Percentiles rank a stretch among this genome's conserved stretches.
Evolutionary conservation across 2,113 vertebrate genomes (phyloP).

Genomic region (Cavia aperea): DNA sequence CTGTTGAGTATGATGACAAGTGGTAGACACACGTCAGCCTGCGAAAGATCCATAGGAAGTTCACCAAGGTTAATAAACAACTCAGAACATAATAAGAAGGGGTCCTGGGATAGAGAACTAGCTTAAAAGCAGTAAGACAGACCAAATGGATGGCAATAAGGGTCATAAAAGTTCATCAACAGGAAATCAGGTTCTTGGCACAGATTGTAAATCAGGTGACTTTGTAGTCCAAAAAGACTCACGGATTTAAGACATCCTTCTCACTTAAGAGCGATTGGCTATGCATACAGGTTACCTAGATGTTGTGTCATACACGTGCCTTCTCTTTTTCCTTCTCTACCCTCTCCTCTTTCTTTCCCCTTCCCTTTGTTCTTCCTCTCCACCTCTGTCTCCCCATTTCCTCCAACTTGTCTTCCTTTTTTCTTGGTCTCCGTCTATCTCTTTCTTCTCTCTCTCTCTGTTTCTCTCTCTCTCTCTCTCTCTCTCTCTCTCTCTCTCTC

Average conservation of each 20-base stretch:
- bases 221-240: background rate
- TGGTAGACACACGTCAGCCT: background rate
- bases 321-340: background rate
- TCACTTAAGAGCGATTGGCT: background rate
- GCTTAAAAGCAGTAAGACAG: background rate
- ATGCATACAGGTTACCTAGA: background rate
- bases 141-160: background rate
- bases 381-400: background rate
- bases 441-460: background rate
- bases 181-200: background rate
- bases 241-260: background rate
- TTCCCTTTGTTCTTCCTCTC: background rate
- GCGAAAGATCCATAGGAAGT: background rate
- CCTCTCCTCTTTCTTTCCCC: background rate
- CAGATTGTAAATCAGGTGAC: background rate
- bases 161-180: background rate
- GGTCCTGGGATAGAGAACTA: background rate
- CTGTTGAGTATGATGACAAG: background rate
- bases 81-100: background rate
- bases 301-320: background rate
- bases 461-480: background rate
- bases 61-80: background rate
- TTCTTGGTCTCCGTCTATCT: background rate
- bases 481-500: background rate
- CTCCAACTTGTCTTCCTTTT: background rate